Evolutionary conservation across 2,113 vertebrate species (phyloP).

Genomic region (Xiphophorus maculatus): DNA sequence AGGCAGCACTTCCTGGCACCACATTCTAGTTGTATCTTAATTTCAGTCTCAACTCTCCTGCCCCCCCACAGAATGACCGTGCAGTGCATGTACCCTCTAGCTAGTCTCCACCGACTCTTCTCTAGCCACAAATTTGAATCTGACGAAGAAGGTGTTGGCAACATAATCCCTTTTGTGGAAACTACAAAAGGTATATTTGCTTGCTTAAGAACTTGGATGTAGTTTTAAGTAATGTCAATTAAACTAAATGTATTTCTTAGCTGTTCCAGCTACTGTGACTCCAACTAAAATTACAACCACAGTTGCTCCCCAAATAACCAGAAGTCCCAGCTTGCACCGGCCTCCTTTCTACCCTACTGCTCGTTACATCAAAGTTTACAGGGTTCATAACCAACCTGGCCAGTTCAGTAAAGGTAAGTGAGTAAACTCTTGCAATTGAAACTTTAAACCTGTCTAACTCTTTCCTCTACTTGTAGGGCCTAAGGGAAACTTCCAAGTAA

Average conservation of each 20-base stretch:
- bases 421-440: no score
- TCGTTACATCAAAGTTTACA: slow-evolving; percentile 27
- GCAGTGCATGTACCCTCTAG: slow-evolving; percentile 61
- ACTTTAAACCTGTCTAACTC: neutral
- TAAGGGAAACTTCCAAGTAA: neutral
- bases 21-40: neutral
- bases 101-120: slow-evolving; percentile 61
- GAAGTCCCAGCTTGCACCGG: fast-evolving
- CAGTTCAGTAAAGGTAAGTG: neutral
- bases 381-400: neutral
- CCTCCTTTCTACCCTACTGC: slow-evolving; percentile 2
- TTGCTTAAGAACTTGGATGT: neutral
- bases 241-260: neutral
- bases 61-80: slow-evolving; percentile 54
- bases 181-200: slow-evolving; percentile 11
- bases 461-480: neutral
- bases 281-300: neutral
- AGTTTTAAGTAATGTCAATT: neutral
- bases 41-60: neutral
- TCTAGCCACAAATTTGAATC: slow-evolving; percentile 58
- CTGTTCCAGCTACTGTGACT: neutral
- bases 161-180: slow-evolving; percentile 8
- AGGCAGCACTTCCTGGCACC: neutral
- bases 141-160: slow-evolving; percentile 45
- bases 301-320: neutral